These are phyloP conservation scores for Agrypnus murinus DNA, from an alignment of 2,888 invertebrate species.

Conservation along the genomic window DNA sequence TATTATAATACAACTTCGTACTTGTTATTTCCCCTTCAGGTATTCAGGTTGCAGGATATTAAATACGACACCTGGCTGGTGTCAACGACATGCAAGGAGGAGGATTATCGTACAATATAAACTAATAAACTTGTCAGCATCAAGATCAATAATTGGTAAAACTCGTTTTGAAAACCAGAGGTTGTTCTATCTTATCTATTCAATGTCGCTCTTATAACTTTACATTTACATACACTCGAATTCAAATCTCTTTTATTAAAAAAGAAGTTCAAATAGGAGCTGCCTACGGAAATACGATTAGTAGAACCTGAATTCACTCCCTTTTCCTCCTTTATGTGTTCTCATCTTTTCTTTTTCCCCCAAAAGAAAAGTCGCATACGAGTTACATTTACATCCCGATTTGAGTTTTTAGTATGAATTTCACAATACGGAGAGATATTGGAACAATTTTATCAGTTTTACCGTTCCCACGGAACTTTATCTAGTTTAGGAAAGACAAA, in stretches of 20 bases:
- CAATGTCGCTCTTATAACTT: too few species aligned
- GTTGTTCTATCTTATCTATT: neutral
- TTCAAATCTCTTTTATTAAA: too few species aligned
- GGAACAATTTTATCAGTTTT: constrained; percentile 9
- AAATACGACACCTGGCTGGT: constrained; percentile 14
- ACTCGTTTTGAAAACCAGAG: constrained; percentile 6
- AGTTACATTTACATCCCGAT: neutral
- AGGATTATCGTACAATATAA: neutral
- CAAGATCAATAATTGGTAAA: constrained; percentile 7
- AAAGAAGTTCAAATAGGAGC: neutral
- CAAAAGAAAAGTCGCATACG: neutral
- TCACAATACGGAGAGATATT: neutral
- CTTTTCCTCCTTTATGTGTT: neutral
- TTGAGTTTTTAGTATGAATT: neutral
- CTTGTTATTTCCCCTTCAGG: too few species aligned
- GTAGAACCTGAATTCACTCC: neutral
- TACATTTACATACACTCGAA: too few species aligned
- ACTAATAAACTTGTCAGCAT: constrained; percentile 19
- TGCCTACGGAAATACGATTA: constrained; percentile 5
- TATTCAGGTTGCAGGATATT: neutral
- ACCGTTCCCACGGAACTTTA: constrained; percentile 47
- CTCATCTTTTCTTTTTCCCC: neutral
- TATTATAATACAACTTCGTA: too few species aligned
- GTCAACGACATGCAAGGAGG: constrained; percentile 17
- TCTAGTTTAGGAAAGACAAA: constrained; percentile 44